Base-by-base conservation (phyloP, 2,888 invertebrate species). In the Lasiommata megera region DNA sequence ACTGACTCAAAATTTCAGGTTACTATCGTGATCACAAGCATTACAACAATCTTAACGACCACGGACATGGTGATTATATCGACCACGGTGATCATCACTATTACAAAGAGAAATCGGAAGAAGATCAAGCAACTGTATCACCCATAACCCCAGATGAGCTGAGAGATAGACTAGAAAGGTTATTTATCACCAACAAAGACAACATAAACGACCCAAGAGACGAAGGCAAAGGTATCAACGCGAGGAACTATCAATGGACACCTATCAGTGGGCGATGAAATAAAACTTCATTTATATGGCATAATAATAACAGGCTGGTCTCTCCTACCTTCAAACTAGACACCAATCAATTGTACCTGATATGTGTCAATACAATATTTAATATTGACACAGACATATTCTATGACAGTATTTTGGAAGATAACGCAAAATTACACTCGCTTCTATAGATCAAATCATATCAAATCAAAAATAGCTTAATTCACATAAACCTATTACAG, bases 91-190 rank as follows among this genome's bases (percentile, higher is more conserved):
- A 37, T 12, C 12, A 14, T 2, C 16, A 31, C 59, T 82, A 76
- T 65, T 88, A 82, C 61, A 76, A 78, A 62, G 88, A 89, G 47
- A 88, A 88, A 54, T 74, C 83, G 34, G 66, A 46, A 14, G 2
- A 71, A 23, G 87, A 87, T 44, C 70, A 72, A 0, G 74, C 88
- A 0, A 87, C 90, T 8, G 86, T 86, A 0, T 68, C 82, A 0
- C 88, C 91, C 0, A 85, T 88, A 47, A 84, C 92, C 0, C 92
- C 93, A 0, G 88, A 84, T n/a, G 93, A 93, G 68, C 73, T 91
- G 0, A 79, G 88, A 48, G 89, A 91, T 37, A 80, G 93, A 59
- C 77, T 92, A 41, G 85, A 89, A 62, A 83, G 88, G 63, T 74
- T 93, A 0, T 91, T 91, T 38, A 77, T 90, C 11, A 88, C 91